Conservation (phyloP, 1,140 invertebrate species). For the Drosophila seguyi region DNA sequence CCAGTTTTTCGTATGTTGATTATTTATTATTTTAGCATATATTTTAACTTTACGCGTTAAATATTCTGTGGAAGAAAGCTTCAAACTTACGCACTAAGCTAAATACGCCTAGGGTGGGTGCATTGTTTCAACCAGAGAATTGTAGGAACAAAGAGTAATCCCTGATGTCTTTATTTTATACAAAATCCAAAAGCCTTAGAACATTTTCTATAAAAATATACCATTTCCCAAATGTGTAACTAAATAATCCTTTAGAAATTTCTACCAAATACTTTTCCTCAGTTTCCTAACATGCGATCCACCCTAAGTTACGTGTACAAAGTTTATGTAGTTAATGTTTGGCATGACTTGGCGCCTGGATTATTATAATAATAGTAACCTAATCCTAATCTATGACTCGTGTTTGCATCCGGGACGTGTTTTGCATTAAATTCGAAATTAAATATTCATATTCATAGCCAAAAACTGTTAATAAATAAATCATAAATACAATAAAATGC, state of each 20-base stretch:
- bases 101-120: slow-evolving; percentile 23
- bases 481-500: slow-evolving; percentile 43
- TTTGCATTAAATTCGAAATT: slow-evolving; percentile 56
- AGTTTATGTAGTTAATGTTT: slow-evolving; percentile 41
- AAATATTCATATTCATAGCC: slow-evolving; percentile 70
- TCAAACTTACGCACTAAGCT: slow-evolving; percentile 46
- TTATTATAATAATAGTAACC: slow-evolving; percentile 38
- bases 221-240: neutral
- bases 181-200: neutral
- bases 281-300: slow-evolving; percentile 1
- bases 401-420: slow-evolving; percentile 64
- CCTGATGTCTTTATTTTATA: neutral
- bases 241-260: neutral
- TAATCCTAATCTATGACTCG: slow-evolving; percentile 51
- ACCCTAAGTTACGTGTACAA: slow-evolving; percentile 28
- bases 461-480: slow-evolving; percentile 49
- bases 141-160: slow-evolving; percentile 11
- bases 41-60: slow-evolving; percentile 32
- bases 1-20: slow-evolving; percentile 39
- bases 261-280: neutral
- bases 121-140: neutral
- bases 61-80: slow-evolving; percentile 44
- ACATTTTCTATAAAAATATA: neutral
- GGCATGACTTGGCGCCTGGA: slow-evolving; percentile 41
- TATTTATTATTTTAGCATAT: slow-evolving; percentile 54